Percentiles rank a stretch among this genome's conserved stretches.
Evolutionary conservation across 1,140 invertebrate genomes (phyloP).

Genomic region (Hestina assimilis): DNA sequence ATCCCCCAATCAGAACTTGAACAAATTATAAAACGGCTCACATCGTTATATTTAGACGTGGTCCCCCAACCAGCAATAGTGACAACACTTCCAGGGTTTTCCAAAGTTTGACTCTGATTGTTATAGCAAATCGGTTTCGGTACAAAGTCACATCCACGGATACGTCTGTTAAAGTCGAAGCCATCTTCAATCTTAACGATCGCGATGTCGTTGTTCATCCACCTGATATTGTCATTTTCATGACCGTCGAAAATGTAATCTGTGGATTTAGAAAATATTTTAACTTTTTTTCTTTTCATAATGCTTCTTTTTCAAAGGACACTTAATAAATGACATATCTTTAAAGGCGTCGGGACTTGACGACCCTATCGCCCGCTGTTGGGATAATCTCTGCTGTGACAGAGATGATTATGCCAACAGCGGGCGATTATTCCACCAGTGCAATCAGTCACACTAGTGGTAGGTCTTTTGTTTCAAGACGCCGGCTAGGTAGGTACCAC

Average conservation of each 20-base stretch:
- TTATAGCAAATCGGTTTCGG: conserved; percentile 44
- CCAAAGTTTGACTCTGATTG: conserved; percentile 56
- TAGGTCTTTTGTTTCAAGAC: too few species aligned
- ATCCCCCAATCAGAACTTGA: not conserved
- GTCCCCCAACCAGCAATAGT: conserved; percentile 61
- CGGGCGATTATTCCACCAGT: too few species aligned
- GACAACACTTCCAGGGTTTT: conserved; percentile 51
- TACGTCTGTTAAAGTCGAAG: conserved; percentile 55
- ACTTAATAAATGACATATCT: too few species aligned
- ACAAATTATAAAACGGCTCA: conserved; percentile 26
- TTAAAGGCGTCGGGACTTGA: too few species aligned
- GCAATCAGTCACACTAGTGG: too few species aligned
- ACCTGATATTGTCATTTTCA: conserved; percentile 66
- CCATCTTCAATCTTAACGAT: conserved; percentile 62
- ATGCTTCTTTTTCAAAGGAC: too few species aligned
- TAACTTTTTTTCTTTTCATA: too few species aligned
- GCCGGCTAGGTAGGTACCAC: too few species aligned
- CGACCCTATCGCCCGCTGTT: too few species aligned
- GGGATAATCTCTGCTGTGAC: too few species aligned
- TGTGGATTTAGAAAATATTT: conserved; percentile 57
- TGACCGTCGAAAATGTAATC: conserved; percentile 68
- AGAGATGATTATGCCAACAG: too few species aligned
- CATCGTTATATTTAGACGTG: conserved; percentile 56
- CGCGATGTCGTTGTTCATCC: conserved; percentile 72
- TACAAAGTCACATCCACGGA: conserved; percentile 56